Base-by-base conservation (phyloP, 2,113 vertebrate genomes). In the Donacobius atricapilla region DNA sequence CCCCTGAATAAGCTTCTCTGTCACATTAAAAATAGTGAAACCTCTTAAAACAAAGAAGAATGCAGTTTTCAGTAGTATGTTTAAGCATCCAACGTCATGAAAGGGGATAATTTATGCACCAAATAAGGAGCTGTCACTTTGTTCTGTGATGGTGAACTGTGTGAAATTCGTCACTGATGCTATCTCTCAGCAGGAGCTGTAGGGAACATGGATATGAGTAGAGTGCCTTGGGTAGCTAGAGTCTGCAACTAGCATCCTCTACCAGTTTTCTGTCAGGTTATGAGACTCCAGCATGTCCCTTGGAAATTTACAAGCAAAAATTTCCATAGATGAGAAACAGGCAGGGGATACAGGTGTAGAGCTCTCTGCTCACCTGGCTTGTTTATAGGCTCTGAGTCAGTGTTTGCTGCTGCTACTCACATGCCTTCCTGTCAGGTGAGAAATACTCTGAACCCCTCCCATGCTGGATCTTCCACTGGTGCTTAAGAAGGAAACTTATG, bases 21-120 rank as follows among this genome's bases (percentile, higher is more conserved):
- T 37, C 69, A 54, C 19, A 23, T 44, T 87, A 84, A 94, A 90
- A 87, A 87, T 6, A 87, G 70, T 68, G 56, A 88, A 83, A 65
- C 61, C 25, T 76, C 64, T 90, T 88, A 53, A 69, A 93, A 79
- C 45, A 92, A 85, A 90, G 61, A 71, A 24, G 48, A 79, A 76
- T 33, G 35, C 1, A 1, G 81, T 40, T 85, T 83, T 75, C 77
- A 75, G 54, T 45, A 48, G 17, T 15, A 23, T 82, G 15, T 83
- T 96, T 93, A 96, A 94, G 27, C 66, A 93, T 86, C 66, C 45
- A 90, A 1, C 4, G 3, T 83, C 93, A 94, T 45, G 40, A 90
- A 92, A 93, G 61, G 44, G 11, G 66, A 80, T 92, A 90, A 94
- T 83, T 73, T 88, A 86, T 93, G 83, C 58, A 86, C 83, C 75